phyloP scores from a whole-genome alignment of 2,113 vertebrate genomes.

The Oryzias javanicus region DNA sequence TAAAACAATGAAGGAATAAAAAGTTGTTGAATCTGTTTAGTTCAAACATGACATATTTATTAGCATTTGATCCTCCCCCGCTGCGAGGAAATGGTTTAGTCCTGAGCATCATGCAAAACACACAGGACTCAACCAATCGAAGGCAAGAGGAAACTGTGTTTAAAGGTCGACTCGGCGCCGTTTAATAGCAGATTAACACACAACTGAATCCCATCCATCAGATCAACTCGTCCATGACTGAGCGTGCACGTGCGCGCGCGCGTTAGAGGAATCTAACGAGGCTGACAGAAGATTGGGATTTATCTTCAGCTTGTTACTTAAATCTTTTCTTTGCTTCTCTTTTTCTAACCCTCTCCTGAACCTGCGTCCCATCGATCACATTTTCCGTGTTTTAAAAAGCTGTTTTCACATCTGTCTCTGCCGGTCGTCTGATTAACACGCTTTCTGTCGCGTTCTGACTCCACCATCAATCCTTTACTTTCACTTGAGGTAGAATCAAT shows the following conservation, averaged over 20 bases:
- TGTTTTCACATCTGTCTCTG: slow-evolving; percentile 48
- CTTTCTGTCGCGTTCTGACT: slow-evolving; percentile 33
- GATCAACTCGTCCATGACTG: slow-evolving; percentile 31
- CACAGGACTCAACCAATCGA: background rate
- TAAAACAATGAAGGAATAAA: no score
- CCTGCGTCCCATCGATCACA: slow-evolving; percentile 39
- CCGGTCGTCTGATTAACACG: slow-evolving; percentile 38
- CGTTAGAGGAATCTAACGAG: slow-evolving; percentile 1
- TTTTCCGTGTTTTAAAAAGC: slow-evolving; percentile 20
- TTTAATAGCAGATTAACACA: slow-evolving; percentile 41
- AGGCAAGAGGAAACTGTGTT: slow-evolving; percentile 1
- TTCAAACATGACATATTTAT: no score
- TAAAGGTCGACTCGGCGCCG: background rate
- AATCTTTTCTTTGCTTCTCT: slow-evolving; percentile 4
- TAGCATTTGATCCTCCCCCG: no score
- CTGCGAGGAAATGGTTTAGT: no score
- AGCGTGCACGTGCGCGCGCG: slow-evolving; percentile 7
- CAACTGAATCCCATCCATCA: slow-evolving; percentile 53
- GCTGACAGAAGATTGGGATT: slow-evolving; percentile 14
- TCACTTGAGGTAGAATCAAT: no score
- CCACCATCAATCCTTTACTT: background rate
- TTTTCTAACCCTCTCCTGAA: slow-evolving; percentile 5
- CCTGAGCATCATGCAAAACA: background rate
- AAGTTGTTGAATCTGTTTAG: no score
- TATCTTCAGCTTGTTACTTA: slow-evolving; percentile 13